Evolutionary conservation across 2,888 invertebrate species (phyloP).

Genomic region (Noctuana brunneofusca): DNA sequence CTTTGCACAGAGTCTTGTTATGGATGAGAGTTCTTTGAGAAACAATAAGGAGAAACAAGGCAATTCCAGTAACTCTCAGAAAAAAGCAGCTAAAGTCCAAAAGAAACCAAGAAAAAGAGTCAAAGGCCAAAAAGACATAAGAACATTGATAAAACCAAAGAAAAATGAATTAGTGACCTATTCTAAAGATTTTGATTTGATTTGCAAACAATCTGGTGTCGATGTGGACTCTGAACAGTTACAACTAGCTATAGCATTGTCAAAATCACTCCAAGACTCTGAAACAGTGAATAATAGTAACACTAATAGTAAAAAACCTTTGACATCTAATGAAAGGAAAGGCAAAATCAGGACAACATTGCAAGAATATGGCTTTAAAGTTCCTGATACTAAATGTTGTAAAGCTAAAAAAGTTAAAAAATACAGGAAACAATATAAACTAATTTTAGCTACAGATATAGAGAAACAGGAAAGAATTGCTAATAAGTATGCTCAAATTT

Average conservation of each 20-base stretch:
- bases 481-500: conserved; percentile 62
- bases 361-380: conserved; percentile 84
- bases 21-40: conserved; percentile 72
- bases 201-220: conserved; percentile 67
- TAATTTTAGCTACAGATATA: conserved; percentile 53
- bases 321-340: conserved; percentile 55
- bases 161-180: conserved; percentile 67
- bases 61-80: conserved; percentile 48
- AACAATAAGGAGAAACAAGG: conserved; percentile 64
- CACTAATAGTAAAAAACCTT: conserved; percentile 41
- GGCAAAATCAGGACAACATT: conserved; percentile 78
- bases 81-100: conserved; percentile 43
- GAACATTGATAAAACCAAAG: conserved; percentile 59
- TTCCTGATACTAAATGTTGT: conserved; percentile 57
- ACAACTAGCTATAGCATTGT: conserved; percentile 86
- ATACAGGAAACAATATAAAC: conserved; percentile 55
- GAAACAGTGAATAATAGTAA: conserved; percentile 34
- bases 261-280: conserved; percentile 77
- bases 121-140: conserved; percentile 72
- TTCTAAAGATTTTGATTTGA: conserved; percentile 67
- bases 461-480: conserved; percentile 63
- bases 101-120: conserved; percentile 46
- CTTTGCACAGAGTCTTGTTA: conserved; percentile 56
- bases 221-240: conserved; percentile 86
- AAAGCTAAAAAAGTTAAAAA: conserved; percentile 44